Base-by-base conservation (phyloP, 2,888 invertebrate species). In the Kryphioiulus occultus region DNA sequence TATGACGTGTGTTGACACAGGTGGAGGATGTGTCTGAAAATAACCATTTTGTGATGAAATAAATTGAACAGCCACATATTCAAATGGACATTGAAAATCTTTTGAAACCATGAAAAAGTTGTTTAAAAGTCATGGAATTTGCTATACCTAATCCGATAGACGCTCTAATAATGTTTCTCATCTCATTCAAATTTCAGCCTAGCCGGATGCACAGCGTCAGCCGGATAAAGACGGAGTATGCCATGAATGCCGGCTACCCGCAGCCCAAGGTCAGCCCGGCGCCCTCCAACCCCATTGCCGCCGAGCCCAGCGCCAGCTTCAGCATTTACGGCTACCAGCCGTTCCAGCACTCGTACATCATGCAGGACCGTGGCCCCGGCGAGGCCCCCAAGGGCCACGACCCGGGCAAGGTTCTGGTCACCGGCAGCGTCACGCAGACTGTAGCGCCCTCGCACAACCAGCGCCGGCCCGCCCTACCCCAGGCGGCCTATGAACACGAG, bases 261-360 rank as follows among this genome's bases (percentile, higher is more conserved):
- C 86, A 19, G 3, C 68, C 68, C 10, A 68, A 68, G n/a, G 68
- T 22, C 35, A 86, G 35, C n/a, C n/a, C n/a, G n/a, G n/a, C n/a
- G n/a, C n/a, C n/a, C n/a, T n/a, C n/a, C n/a, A n/a, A n/a, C n/a
- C n/a, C n/a, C n/a, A n/a, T n/a, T n/a, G n/a, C n/a, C n/a, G n/a
- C n/a, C n/a, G n/a, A n/a, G n/a, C n/a, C 68, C 35, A 3, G 22
- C 19, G 10, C 19, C 32, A 5, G 15, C 35, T 17, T 86, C 86
- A 92, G 91, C 90, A 90, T 92, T 35, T 92, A 92, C 89, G 92
- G 92, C 26, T 92, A 92, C 89, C 91, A 91, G 89, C 91, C 92
- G 68, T 91, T 91, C 88, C 91, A 91, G 84, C 91, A 91, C 88
- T 90, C 91, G 19, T 92, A 91, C 85, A 91, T 92, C 26, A 90